phyloP scores from a whole-genome alignment of 1,140 invertebrate genomes.

The Laupala kohalensis region DNA sequence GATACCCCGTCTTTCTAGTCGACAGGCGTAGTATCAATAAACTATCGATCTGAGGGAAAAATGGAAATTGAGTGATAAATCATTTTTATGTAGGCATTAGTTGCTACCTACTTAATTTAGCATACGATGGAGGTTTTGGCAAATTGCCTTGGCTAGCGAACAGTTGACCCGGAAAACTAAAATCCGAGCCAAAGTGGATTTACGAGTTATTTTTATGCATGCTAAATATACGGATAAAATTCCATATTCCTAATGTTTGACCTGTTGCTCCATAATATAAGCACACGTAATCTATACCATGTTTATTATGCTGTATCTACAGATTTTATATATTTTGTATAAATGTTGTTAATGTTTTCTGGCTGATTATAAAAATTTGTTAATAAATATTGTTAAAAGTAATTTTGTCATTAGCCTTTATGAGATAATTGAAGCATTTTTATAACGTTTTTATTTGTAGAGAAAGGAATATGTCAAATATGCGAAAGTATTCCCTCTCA shows the following conservation, averaged over 20 bases:
- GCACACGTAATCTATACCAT: no score
- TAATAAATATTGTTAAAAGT: no score
- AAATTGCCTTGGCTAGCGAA: slow-evolving; percentile 13
- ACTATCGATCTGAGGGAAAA: not conserved
- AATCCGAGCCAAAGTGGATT: slow-evolving; percentile 1
- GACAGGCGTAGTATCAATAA: not conserved
- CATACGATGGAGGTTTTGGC: slow-evolving; percentile 9
- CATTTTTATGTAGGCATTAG: not conserved
- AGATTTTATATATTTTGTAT: no score
- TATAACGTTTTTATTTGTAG: slow-evolving; percentile 51
- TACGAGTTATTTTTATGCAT: slow-evolving; percentile 11
- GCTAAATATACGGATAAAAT: slow-evolving; percentile 5
- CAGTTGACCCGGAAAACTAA: slow-evolving; percentile 6
- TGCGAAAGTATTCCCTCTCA: slow-evolving; percentile 89
- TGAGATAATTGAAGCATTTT: slow-evolving; percentile 14
- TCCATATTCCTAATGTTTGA: no score
- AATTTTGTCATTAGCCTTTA: no score
- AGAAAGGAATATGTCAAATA: slow-evolving; percentile 94
- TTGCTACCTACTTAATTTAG: slow-evolving; percentile 1
- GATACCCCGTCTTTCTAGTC: not conserved
- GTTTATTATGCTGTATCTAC: no score
- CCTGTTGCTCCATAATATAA: no score
- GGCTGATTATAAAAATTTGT: no score
- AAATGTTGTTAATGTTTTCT: no score
- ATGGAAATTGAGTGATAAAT: not conserved